Conservation (phyloP, 1,140 invertebrate genomes). For the Aphis gossypii region DNA sequence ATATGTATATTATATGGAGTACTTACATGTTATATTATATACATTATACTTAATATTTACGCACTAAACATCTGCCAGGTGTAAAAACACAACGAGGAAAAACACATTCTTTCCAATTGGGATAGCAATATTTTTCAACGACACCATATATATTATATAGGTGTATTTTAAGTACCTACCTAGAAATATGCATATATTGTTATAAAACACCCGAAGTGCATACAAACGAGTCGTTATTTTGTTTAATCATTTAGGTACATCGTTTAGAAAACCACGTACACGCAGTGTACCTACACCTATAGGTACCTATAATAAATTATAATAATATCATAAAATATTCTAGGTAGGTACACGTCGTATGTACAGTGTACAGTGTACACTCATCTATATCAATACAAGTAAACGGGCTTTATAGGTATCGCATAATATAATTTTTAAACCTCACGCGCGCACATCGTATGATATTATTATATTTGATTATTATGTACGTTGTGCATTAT, state of each 20-base stretch:
- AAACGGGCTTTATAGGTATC: not conserved
- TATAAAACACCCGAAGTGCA: not conserved
- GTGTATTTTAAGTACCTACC: no score
- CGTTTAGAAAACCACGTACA: not conserved
- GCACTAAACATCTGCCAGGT: not conserved
- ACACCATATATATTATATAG: slow-evolving; percentile 5
- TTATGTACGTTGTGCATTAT: not conserved
- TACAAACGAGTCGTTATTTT: not conserved
- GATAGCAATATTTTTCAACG: slow-evolving; percentile 10
- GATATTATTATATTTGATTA: not conserved
- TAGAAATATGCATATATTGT: no score
- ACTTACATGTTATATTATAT: not conserved
- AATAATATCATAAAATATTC: not conserved
- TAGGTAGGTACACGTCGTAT: no score
- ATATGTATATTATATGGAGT: not conserved
- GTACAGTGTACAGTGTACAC: not conserved
- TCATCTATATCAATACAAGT: not conserved
- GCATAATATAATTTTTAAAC: not conserved
- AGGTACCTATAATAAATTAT: slow-evolving; percentile 15
- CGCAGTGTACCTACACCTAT: not conserved
- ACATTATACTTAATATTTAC: not conserved
- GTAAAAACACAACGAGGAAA: not conserved
- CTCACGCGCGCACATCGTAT: not conserved
- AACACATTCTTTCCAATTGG: not conserved
- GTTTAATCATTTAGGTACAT: not conserved